These are phyloP conservation scores for Neotoxoptera formosana DNA, from an alignment of 1,140 invertebrate species.

Conservation along the genomic window DNA sequence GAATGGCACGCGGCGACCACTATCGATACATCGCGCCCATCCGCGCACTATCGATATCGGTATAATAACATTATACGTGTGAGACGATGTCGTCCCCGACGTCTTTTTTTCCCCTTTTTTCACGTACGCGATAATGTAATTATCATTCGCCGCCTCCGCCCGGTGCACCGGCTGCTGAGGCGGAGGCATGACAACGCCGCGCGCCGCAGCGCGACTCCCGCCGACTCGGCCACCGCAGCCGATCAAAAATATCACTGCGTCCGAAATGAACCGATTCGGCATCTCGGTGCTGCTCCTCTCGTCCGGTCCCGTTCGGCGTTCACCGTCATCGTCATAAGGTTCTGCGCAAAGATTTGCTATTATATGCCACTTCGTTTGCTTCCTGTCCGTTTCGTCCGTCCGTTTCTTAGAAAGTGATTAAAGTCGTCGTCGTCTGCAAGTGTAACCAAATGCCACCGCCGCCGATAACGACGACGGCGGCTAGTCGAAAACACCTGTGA, in stretches of 20 bases:
- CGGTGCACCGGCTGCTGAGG: not conserved
- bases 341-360: not conserved
- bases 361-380: not conserved
- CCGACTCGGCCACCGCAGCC: not conserved
- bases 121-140: slow-evolving; percentile 10
- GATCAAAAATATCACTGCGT: not conserved
- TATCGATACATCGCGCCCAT: slow-evolving; percentile 37
- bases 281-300: too few relatives aligned
- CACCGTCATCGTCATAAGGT: not conserved
- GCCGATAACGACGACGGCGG: not conserved
- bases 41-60: not conserved
- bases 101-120: not conserved
- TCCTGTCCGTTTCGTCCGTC: not conserved
- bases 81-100: not conserved
- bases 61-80: not conserved
- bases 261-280: not conserved
- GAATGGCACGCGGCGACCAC: not conserved
- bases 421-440: not conserved
- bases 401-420: not conserved
- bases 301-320: not conserved
- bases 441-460: not conserved
- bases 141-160: not conserved
- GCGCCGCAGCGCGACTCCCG: not conserved
- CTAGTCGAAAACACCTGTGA: slow-evolving; percentile 39
- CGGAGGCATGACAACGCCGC: not conserved